Evolutionary conservation across 2,113 vertebrate species (phyloP).

Genomic region (Gavia stellata): DNA sequence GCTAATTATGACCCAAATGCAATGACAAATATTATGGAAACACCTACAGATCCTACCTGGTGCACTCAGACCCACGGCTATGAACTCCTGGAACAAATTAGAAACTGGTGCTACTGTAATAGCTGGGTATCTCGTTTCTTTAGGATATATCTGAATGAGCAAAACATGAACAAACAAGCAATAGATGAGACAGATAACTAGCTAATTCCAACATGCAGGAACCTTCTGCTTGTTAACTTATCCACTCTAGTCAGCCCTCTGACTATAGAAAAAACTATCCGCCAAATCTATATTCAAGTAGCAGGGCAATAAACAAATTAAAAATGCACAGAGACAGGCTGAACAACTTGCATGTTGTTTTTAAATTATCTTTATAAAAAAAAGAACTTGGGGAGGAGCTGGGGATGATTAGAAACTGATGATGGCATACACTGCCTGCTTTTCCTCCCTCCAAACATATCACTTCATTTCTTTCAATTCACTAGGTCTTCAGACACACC

Average conservation of each 20-base stretch:
- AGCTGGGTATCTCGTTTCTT: slow-evolving; percentile 37
- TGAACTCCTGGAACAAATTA: slow-evolving; percentile 4
- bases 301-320: background rate
- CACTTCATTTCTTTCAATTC: background rate
- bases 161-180: slow-evolving; percentile 37
- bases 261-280: background rate
- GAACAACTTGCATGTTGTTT: background rate
- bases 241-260: background rate
- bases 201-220: slow-evolving; percentile 5
- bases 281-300: background rate
- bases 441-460: background rate
- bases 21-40: background rate
- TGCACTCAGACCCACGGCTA: background rate
- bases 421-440: background rate
- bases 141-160: slow-evolving; percentile 5
- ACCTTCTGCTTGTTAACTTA: background rate
- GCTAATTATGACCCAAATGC: background rate
- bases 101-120: background rate
- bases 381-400: background rate
- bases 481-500: background rate
- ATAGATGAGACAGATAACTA: slow-evolving; percentile 9
- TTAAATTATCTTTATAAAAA: slow-evolving; percentile 1
- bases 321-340: background rate
- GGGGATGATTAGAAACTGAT: background rate
- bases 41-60: background rate